Evolutionary conservation across 2,888 invertebrate genomes (phyloP).

Genomic region (Netelia inedita): DNA sequence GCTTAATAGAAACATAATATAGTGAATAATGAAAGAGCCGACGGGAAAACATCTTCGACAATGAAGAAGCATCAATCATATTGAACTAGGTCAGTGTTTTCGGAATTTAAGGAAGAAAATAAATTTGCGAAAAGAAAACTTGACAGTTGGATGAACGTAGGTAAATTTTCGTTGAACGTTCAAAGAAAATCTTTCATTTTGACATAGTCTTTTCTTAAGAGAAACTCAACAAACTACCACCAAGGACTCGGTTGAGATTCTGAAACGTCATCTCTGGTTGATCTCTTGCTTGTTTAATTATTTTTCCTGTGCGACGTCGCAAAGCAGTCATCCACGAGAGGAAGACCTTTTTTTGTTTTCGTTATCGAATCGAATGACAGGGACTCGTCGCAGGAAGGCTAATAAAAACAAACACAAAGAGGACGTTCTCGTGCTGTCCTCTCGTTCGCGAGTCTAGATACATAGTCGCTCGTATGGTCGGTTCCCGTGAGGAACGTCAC

Average conservation of each 20-base stretch:
- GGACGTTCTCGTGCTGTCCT: conserved; percentile 36
- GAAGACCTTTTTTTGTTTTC: conserved; percentile 62
- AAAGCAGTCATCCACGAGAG: conserved; percentile 72
- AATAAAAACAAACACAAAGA: conserved; percentile 78
- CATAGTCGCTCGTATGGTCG: conserved; percentile 68
- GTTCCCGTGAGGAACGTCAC: conserved; percentile 62
- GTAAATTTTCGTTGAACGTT: conserved; percentile 75
- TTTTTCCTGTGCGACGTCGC: conserved; percentile 70
- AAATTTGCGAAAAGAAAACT: conserved; percentile 33
- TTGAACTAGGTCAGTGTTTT: background rate
- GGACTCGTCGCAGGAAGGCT: conserved; percentile 61
- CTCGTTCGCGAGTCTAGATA: conserved; percentile 41
- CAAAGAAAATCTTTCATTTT: conserved; percentile 77
- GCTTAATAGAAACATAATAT: conserved; percentile 27
- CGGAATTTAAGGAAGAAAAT: background rate
- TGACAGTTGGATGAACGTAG: conserved; percentile 26
- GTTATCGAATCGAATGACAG: conserved; percentile 64
- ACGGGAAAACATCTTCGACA: conserved; percentile 20
- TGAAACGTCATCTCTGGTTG: conserved; percentile 59
- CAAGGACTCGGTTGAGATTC: background rate
- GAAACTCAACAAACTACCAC: conserved; percentile 67
- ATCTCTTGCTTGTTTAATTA: conserved; percentile 71
- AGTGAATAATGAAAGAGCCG: conserved; percentile 26
- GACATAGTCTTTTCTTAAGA: conserved; percentile 73
- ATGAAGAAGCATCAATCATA: background rate